Evolutionary conservation across 2,113 vertebrate species (phyloP).

Genomic region (Tachuris rubrigastra): DNA sequence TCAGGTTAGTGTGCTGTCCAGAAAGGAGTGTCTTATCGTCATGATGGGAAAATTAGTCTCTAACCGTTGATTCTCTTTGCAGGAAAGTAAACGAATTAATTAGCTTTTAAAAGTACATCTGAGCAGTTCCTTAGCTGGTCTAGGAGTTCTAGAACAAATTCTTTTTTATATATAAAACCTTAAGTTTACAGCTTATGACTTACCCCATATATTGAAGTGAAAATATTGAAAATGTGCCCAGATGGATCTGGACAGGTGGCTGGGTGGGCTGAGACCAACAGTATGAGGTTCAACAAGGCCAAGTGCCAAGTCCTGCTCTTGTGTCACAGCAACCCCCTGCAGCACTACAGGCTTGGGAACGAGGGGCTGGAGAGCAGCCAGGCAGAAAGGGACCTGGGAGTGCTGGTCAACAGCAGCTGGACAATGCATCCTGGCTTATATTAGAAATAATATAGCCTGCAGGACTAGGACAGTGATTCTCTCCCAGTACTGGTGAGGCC

Average conservation of each 20-base stretch:
- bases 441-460: background rate
- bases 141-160: background rate
- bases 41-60: background rate
- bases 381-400: background rate
- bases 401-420: background rate
- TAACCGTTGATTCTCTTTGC: background rate
- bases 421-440: background rate
- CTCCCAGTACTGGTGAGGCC: background rate
- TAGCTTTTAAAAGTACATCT: background rate
- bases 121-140: background rate
- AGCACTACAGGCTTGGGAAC: background rate
- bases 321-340: background rate
- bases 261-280: background rate
- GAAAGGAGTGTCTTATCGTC: background rate
- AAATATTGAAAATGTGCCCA: background rate
- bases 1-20: background rate
- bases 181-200: background rate
- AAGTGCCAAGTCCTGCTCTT: background rate
- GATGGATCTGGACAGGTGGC: background rate
- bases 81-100: background rate
- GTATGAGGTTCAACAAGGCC: background rate
- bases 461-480: background rate
- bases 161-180: background rate
- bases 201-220: background rate
- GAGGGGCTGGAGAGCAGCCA: background rate